A percentile compares a stretch with the other conserved stretches of the same genome.
Conservation (phyloP, 2,888 invertebrate genomes). For the Argyra leucocephala region DNA sequence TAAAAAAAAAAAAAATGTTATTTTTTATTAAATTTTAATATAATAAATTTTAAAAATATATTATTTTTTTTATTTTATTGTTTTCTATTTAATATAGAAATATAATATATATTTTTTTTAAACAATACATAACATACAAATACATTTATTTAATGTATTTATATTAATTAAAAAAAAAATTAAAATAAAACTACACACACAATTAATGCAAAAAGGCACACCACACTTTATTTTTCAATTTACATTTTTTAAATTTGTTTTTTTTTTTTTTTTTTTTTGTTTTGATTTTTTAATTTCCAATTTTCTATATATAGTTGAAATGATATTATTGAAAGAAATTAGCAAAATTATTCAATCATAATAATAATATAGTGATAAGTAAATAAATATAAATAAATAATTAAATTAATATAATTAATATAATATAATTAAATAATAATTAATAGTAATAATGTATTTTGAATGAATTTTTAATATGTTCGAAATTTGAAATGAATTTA, state of each 20-base stretch:
- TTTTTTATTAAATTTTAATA: neutral
- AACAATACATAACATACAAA: neutral
- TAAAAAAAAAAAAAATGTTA: neutral
- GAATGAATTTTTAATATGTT: too few relatives aligned
- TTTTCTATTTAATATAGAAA: neutral
- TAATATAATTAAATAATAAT: too few relatives aligned
- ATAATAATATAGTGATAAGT: too few relatives aligned
- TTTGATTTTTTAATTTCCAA: neutral
- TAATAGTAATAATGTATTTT: too few relatives aligned
- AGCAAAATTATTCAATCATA: neutral
- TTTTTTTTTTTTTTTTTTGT: neutral
- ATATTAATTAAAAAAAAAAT: neutral
- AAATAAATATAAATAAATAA: neutral
- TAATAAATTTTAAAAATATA: neutral
- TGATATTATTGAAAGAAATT: neutral
- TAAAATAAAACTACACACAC: constrained; percentile 2
- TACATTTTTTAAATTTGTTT: constrained; percentile 1
- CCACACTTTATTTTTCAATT: constrained; percentile 5
- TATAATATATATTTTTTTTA: neutral
- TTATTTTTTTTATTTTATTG: neutral
- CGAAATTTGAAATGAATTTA: too few relatives aligned
- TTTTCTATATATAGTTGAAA: constrained; percentile 1
- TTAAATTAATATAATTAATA: too few relatives aligned
- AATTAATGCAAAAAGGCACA: constrained; percentile 8
- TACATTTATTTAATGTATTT: constrained; percentile 1